phyloP scores from a whole-genome alignment of 2,888 invertebrate genomes.

The Philaethria dido region DNA sequence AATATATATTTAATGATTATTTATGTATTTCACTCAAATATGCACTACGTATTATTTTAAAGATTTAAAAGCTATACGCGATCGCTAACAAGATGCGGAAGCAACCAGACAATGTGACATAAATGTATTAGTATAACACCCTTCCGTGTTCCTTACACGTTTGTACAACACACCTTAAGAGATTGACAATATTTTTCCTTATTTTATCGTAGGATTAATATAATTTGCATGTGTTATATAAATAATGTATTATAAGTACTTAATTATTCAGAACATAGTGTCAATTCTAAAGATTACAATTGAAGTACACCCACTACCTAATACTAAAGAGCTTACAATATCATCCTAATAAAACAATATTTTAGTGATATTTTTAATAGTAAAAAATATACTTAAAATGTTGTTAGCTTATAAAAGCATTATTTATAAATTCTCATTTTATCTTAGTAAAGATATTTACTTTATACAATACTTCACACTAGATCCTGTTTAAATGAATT shows the following conservation, averaged over 20 bases:
- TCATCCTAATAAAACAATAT: too few relatives aligned
- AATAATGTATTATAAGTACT: neutral
- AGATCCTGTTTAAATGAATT: too few relatives aligned
- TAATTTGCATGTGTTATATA: neutral
- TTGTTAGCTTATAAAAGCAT: too few relatives aligned
- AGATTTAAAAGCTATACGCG: neutral
- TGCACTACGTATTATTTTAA: neutral
- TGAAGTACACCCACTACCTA: neutral
- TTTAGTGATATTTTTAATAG: too few relatives aligned
- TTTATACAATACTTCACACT: too few relatives aligned
- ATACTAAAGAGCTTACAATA: neutral
- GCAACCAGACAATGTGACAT: constrained; percentile 26
- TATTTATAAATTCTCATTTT: too few relatives aligned
- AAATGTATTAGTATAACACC: constrained; percentile 22
- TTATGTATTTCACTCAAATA: neutral
- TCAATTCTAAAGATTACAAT: neutral
- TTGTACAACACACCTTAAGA: constrained; percentile 14
- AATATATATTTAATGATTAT: too few relatives aligned
- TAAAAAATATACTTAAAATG: too few relatives aligned
- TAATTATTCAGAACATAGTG: neutral
- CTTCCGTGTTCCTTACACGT: constrained; percentile 28
- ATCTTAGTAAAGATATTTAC: too few relatives aligned
- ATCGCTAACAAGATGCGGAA: constrained; percentile 17
- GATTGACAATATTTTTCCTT: constrained; percentile 7
- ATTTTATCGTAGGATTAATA: neutral